Base-by-base conservation (phyloP, 2,888 invertebrate genomes). In the Tenthredo mesomela region DNA sequence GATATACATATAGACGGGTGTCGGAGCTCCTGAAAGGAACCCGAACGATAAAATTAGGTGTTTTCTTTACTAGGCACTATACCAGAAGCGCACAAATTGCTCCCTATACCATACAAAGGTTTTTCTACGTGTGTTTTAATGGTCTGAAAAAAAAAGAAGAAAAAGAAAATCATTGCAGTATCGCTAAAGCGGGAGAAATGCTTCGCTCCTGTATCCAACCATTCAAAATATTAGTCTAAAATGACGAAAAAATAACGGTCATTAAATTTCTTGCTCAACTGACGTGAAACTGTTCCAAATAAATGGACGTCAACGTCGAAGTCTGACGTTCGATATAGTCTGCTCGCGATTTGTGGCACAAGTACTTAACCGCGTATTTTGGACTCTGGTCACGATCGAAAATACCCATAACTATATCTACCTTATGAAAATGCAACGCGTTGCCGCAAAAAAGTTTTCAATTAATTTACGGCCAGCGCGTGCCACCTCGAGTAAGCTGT, bases 401-500 rank as follows among this genome's bases (percentile, higher is more conserved):
- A 43, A 15, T 47, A 29, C 29, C 37, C 2, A 18, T 21, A 47
- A 15, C 12, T 40, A 15, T 47, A 29, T n/a, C 18, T 12, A 47
- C 25, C n/a, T 40, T 50, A 47, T 67, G 82, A 67, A 67, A 47
- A 82, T 70, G 2, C n/a, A 9, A n/a, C 18, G 37, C 6, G 43
- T 70, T 73, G 85, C 80, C 85, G 88, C 87, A 89, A 89, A 89
- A 89, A 89, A 89, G 88, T 89, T 86, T 87, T 88, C 87, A 90
- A 91, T 91, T 90, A 91, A 92, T 91, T 91, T 91, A 92, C 91
- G 90, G 90, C 89, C 86, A 89, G 89, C 91, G 89, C 91, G 91
- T 91, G 91, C 90, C 91, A 80, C 89, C 88, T 85, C 87, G 85
- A 88, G 87, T 88, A 90, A 89, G 89, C 89, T 88, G 85, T 86